Evolutionary conservation across 2,797 vertebrate genomes (phyloP), one percentile per base, ranked within the genome.

Genomic region (Hafferia zeledoni): DNA sequence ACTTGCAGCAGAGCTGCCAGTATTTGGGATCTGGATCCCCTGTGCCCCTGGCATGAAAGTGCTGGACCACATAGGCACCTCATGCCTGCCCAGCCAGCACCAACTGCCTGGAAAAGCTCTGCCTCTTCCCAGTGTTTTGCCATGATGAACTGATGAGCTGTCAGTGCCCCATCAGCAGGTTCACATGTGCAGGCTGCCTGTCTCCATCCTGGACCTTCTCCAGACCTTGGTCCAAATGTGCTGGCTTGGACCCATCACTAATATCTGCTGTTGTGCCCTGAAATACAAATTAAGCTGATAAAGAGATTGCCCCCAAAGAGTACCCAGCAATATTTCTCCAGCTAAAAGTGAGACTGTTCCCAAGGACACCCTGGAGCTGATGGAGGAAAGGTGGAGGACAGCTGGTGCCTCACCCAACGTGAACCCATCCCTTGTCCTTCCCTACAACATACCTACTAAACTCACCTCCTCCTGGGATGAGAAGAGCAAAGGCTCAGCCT

Each of bases 11-110:
- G 59, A 13, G 18, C 59, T 70, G 74, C 17, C 4, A 17, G 50
- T 0, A 1, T 2, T 33, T 4, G 2, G 59, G 33, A 13, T 61
- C 20, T 3, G 2, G 55, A 56, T 30, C 16, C 25, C 10, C 6
- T 1, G 7, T 56, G 72, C 4, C 7, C 9, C 18, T 60, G 39
- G 5, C 4, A 16, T 11, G 47, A 6, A 49, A 55, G 2, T 52
- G 52, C 44, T 75, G 83, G 47, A 12, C 5, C 8, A 2, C 0
- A 1, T 11, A 46, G 55, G 37, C 59, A 44, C 17, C 31, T 76
- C 1, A 0, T 11, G 43, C 31, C 59, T 33, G 41, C 24, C 17
- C 78, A 52, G 30, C 47, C 0, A 2, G 63, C 49, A 39, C 24
- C 47, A 50, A 39, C 23, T 67, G 27, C 39, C 49, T 39, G 6